A percentile compares a stretch with the other conserved stretches of the same genome.
phyloP scores from a whole-genome alignment of 2,888 invertebrate species.

The Mylabris sibirica region DNA sequence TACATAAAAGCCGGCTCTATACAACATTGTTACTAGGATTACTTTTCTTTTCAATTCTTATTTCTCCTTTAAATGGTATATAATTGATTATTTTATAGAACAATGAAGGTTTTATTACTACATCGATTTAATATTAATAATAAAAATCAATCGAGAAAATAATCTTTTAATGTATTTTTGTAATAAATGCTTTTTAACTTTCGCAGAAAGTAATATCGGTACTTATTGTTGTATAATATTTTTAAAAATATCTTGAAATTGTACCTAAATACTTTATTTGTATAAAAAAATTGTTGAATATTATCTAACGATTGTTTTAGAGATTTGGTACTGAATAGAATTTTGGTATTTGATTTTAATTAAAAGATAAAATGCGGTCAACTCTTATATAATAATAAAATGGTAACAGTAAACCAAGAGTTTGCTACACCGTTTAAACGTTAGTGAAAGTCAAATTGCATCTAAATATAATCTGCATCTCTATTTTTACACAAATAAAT shows the following conservation, averaged over 20 bases:
- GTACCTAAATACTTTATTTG: background rate
- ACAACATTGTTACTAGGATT: conserved; percentile 9
- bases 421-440: conserved; percentile 23
- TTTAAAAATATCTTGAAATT: background rate
- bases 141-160: background rate
- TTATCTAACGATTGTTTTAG: background rate
- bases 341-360: background rate
- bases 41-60: background rate
- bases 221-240: background rate
- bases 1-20: conserved; percentile 11
- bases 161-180: background rate
- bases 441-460: conserved; percentile 43
- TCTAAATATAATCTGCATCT: conserved; percentile 35
- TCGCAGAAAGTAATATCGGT: too few relatives aligned
- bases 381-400: conserved; percentile 28
- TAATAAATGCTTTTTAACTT: background rate
- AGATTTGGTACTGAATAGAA: background rate
- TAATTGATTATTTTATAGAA: background rate
- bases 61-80: background rate
- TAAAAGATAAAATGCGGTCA: conserved; percentile 33
- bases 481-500: too few relatives aligned
- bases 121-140: background rate
- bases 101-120: conserved; percentile 2
- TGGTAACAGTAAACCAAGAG: conserved; percentile 27
- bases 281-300: background rate